Percentiles rank a stretch among this genome's conserved stretches.
phyloP scores from a whole-genome alignment of 2,113 vertebrate species.

The Alosa alosa region DNA sequence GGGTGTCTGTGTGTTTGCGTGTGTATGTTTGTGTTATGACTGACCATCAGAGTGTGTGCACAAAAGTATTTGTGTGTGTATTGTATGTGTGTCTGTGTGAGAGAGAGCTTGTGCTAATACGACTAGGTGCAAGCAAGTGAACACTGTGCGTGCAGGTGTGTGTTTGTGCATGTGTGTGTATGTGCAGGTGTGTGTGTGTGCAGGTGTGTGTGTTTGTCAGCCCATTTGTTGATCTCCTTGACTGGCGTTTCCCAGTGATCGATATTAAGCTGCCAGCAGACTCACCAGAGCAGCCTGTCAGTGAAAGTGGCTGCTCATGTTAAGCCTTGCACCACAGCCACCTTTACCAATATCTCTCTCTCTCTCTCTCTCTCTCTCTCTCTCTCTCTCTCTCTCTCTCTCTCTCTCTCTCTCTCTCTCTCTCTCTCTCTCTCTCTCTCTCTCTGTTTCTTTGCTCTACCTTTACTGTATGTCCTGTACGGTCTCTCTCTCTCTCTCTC shows the following conservation, averaged over 20 bases:
- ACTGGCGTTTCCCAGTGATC: conserved; percentile 83
- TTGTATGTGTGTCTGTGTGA: too few relatives aligned
- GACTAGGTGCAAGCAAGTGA: too few relatives aligned
- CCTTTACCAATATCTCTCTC: conserved; percentile 45
- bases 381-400: conserved; percentile 35
- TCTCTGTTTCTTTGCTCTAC: too few relatives aligned
- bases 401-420: conserved; percentile 40
- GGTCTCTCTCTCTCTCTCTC: conserved; percentile 23
- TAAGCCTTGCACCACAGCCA: conserved; percentile 66
- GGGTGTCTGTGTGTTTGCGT: not conserved
- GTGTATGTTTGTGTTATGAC: not conserved
- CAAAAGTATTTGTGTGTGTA: conserved; percentile 12
- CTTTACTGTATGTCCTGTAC: too few relatives aligned
- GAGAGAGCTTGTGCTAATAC: too few relatives aligned
- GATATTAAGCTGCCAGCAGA: conserved; percentile 98
- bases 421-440: conserved; percentile 49
- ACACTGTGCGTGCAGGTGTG: not conserved
- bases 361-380: conserved; percentile 41
- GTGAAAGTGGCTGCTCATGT: conserved; percentile 94
- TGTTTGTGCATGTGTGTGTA: too few relatives aligned
- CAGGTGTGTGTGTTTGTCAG: not conserved
- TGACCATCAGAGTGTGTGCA: conserved; percentile 23
- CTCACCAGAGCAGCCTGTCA: conserved; percentile 89
- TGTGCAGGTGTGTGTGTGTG: not conserved
- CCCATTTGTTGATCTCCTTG: conserved; percentile 66